Conservation (phyloP, 2,113 vertebrate genomes). For the Nothoprocta pentlandii region DNA sequence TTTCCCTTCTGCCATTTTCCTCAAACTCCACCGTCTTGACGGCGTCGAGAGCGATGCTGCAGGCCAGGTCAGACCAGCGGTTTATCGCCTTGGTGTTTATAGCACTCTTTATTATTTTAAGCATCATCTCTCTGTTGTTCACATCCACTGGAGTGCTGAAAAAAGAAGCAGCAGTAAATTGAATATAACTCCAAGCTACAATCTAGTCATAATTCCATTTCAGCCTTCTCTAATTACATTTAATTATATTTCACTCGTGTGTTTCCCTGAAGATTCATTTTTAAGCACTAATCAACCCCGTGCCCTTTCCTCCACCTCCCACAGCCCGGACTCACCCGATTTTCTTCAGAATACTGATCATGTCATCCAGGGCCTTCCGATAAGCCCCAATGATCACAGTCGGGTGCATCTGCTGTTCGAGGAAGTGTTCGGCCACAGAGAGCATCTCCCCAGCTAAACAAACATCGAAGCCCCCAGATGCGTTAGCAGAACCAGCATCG, state of each 20-base stretch:
- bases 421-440: slow-evolving; percentile 92
- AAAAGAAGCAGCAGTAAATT: neutral
- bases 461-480: neutral
- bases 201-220: rapidly evolving
- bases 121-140: slow-evolving; percentile 89
- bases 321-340: slow-evolving; percentile 78
- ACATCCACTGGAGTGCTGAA: slow-evolving; percentile 88
- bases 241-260: rapidly evolving
- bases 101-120: slow-evolving; percentile 93
- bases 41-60: slow-evolving; percentile 88
- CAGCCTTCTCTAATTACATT: neutral
- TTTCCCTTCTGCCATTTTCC: slow-evolving; percentile 92
- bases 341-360: slow-evolving; percentile 86
- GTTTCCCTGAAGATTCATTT: neutral
- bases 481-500: neutral
- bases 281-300: neutral
- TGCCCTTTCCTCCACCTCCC: neutral
- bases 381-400: slow-evolving; percentile 93
- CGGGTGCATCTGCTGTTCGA: slow-evolving; percentile 98
- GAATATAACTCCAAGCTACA: neutral
- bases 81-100: slow-evolving; percentile 88
- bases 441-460: slow-evolving; percentile 95
- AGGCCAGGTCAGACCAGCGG: slow-evolving; percentile 87
- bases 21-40: slow-evolving; percentile 92
- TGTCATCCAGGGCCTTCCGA: slow-evolving; percentile 91